A percentile compares a stretch with the other conserved stretches of the same genome.
Conservation (phyloP, 2,797 vertebrate genomes). For the Rhadinocentrus ornatus region DNA sequence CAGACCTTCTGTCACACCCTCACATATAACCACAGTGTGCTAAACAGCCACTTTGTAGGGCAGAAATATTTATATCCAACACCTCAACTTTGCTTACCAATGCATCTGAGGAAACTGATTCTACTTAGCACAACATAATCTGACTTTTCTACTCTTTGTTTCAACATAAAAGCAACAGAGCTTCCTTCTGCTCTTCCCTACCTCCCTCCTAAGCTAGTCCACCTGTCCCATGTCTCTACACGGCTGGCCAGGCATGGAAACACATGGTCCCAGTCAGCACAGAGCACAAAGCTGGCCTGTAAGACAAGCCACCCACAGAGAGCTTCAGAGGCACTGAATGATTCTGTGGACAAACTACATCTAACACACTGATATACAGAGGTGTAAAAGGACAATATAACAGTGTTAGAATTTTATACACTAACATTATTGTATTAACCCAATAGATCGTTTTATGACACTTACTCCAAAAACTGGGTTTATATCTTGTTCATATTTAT, state of each 20-base stretch:
- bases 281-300: conserved; percentile 72
- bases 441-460: conserved; percentile 14
- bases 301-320: conserved; percentile 75
- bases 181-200: conserved; percentile 22
- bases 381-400: neutral
- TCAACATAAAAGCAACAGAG: conserved; percentile 32
- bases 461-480: conserved; percentile 29
- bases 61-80: conserved; percentile 21
- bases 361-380: conserved; percentile 21
- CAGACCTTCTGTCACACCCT: conserved; percentile 74
- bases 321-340: conserved; percentile 30
- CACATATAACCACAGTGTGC: conserved; percentile 35
- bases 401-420: neutral
- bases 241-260: conserved; percentile 69
- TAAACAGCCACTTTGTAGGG: conserved; percentile 22
- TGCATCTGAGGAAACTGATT: conserved; percentile 1
- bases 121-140: neutral
- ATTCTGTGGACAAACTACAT: conserved; percentile 37
- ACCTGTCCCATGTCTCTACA: conserved; percentile 75
- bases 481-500: conserved; percentile 14
- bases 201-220: conserved; percentile 60
- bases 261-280: conserved; percentile 78
- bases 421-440: neutral
- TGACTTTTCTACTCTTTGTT: conserved; percentile 22
- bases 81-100: conserved; percentile 21